Evolutionary conservation across 1,140 invertebrate genomes (phyloP), one percentile per base, ranked within the genome.

Genomic region (Caenorhabditis remanei): DNA sequence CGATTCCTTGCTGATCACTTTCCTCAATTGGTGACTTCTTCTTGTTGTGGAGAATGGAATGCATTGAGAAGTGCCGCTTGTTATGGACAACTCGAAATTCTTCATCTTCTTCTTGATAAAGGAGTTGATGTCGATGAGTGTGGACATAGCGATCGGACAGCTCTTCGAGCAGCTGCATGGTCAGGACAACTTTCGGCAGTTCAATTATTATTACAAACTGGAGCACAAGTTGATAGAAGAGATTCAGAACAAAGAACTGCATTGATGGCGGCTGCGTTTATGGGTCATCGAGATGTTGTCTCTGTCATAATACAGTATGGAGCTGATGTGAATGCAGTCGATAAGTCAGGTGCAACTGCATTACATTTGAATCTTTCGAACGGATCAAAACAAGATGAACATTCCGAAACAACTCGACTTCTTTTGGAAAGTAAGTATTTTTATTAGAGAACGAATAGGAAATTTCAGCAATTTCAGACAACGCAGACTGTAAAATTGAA

Each of bases 251-350:
- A 79, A 24, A 24, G 88, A n/a, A 89, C 86, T 8, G 86, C 88
- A 4, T 63, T 89, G 67, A 89, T 89, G 88, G 88, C 88, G 13
- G 87, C 88, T 50, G 86, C 88, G 19, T 89, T 89, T 48, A 89
- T 89, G 88, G 84, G 89, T 46, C 84, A 88, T 83, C 21, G 41
- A n/a, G 71, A 88, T 40, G 85, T 89, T 11, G 84, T 87, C 21
- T 53, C 75, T 0, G 50, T 88, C 0, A 79, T 89, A 16, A 21
- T 89, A 43, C 46, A 82, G 24, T 56, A 63, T 41, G 87, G 87
- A 24, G 88, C 86, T 32, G 67, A 86, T 53, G 75, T 85, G 19
- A 71, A 85, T n/a, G 84, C 79, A 8, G 53, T 88, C 4, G 88
- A 89, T 83, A 86, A 71, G n/a, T 85, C 88, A 14, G 82, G 88